Percentiles rank a stretch among this genome's conserved stretches.
These are phyloP conservation scores for Drosophila suboccidentalis DNA, from an alignment of 2,888 invertebrate species.

Conservation along the genomic window DNA sequence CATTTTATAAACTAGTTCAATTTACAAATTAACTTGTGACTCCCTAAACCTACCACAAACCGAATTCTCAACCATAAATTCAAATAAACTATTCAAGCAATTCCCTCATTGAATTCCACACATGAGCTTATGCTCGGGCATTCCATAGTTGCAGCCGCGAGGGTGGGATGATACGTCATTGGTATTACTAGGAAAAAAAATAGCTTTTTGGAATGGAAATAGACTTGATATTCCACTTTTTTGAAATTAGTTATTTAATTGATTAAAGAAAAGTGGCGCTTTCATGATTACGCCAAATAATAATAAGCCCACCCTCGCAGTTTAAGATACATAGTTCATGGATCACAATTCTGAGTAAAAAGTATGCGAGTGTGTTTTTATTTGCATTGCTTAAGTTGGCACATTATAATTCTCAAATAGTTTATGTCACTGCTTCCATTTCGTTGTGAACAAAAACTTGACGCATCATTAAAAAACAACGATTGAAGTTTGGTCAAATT, in stretches of 20 bases:
- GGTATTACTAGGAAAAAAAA: background rate
- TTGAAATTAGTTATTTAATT: background rate
- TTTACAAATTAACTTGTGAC: background rate
- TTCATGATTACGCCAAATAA: no score
- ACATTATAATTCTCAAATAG: constrained; percentile 2
- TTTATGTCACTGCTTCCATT: background rate
- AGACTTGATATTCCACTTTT: no score
- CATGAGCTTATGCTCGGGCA: background rate
- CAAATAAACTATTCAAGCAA: constrained; percentile 5
- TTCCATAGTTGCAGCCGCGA: background rate
- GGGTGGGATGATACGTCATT: background rate
- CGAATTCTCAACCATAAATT: constrained; percentile 6
- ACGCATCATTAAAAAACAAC: background rate
- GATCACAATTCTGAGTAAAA: background rate
- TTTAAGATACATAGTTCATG: constrained; percentile 4
- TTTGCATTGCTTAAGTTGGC: background rate
- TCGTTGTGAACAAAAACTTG: background rate
- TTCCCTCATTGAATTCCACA: background rate
- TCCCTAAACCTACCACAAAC: constrained; percentile 1
- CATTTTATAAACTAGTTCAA: background rate
- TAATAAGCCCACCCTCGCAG: background rate
- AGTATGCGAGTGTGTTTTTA: background rate
- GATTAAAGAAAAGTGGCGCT: background rate
- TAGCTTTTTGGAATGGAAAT: no score
- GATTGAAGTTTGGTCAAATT: background rate